Evolutionary conservation across 1,140 invertebrate species (phyloP).

Genomic region (Cyphomyrmex costatus): DNA sequence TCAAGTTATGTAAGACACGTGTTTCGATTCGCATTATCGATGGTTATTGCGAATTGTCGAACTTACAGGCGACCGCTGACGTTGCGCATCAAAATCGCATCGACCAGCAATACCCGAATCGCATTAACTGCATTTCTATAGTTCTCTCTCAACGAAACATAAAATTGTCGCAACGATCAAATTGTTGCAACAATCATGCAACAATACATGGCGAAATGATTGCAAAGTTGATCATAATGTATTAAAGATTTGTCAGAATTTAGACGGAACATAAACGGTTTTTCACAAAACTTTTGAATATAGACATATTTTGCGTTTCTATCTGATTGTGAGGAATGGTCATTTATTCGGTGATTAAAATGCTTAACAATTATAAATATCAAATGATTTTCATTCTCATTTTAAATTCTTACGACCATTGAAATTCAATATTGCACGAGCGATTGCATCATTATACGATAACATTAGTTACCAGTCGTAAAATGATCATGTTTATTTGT

Average conservation of each 20-base stretch:
- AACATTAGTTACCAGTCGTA: background rate
- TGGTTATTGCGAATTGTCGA: slow-evolving; percentile 58
- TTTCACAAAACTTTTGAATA: background rate
- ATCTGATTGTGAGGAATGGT: background rate
- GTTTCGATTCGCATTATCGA: slow-evolving; percentile 73
- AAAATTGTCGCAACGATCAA: slow-evolving; percentile 32
- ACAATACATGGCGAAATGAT: slow-evolving; percentile 2
- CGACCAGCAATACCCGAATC: slow-evolving; percentile 43
- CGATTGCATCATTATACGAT: slow-evolving; percentile 16
- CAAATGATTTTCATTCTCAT: background rate
- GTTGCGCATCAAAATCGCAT: slow-evolving; percentile 49
- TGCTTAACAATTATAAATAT: background rate
- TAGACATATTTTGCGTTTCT: background rate
- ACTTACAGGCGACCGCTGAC: slow-evolving; percentile 38
- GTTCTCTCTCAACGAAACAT: background rate
- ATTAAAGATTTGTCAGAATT: background rate
- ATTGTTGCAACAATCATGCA: slow-evolving; percentile 33
- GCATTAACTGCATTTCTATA: slow-evolving; percentile 62
- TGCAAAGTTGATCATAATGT: background rate
- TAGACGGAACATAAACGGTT: background rate
- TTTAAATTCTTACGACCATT: background rate
- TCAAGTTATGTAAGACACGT: slow-evolving; percentile 77
- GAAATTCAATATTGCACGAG: background rate
- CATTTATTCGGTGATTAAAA: background rate
- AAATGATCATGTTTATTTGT: slow-evolving; percentile 13